These are phyloP conservation scores for Adelognathus sp. DNA, from an alignment of 2,888 invertebrate genomes.

Conservation along the genomic window DNA sequence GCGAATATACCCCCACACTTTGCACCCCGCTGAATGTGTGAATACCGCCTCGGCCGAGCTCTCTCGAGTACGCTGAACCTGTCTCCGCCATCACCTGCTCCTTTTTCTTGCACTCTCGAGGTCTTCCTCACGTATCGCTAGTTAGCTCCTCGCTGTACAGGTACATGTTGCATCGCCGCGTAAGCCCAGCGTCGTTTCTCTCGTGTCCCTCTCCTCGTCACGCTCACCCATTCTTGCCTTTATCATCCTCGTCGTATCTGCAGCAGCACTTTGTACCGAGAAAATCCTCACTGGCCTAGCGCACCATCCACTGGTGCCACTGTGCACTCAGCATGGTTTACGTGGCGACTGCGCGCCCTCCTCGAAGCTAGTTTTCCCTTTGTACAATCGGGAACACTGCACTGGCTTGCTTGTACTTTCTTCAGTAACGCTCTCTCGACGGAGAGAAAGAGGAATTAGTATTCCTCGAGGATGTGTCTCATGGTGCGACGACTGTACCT, in stretches of 20 bases:
- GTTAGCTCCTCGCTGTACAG: background rate
- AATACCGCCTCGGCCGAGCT: too few relatives aligned
- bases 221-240: conserved; percentile 25
- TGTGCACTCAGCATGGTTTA: conserved; percentile 41
- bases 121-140: conserved; percentile 37
- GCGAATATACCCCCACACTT: background rate
- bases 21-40: background rate
- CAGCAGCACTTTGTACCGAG: conserved; percentile 16
- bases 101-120: background rate
- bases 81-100: background rate
- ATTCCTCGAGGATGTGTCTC: conserved; percentile 62
- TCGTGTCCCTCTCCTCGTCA: background rate
- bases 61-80: too few relatives aligned
- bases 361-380: conserved; percentile 45
- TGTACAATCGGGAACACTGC: conserved; percentile 46
- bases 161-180: too few relatives aligned
- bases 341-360: conserved; percentile 13
- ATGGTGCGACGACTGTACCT: conserved; percentile 4
- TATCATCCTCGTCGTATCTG: conserved; percentile 20
- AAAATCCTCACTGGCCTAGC: background rate
- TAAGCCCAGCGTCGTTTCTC: background rate
- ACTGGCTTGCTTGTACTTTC: too few relatives aligned
- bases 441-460: conserved; percentile 64
- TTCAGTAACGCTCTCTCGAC: conserved; percentile 15
- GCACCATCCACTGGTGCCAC: background rate